These are phyloP conservation scores for Atlantisia rogersi DNA, from an alignment of 2,113 vertebrate species.

Conservation along the genomic window DNA sequence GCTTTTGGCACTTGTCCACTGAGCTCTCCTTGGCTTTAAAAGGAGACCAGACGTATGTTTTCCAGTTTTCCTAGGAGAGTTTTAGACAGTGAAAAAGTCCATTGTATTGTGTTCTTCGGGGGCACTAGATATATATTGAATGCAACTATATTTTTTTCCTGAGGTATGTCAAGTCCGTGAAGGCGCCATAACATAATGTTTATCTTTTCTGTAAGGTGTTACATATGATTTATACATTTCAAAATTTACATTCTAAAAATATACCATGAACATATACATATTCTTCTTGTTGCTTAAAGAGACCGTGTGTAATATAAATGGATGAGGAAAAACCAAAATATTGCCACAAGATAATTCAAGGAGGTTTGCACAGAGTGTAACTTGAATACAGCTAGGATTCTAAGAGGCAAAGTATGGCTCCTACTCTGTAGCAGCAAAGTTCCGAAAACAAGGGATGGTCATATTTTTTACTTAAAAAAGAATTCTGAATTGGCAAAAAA, in stretches of 20 bases:
- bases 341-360: neutral
- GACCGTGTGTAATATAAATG: neutral
- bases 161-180: neutral
- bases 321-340: neutral
- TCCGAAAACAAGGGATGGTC: neutral
- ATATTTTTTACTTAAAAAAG: neutral
- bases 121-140: neutral
- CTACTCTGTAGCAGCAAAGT: neutral
- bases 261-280: neutral
- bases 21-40: neutral
- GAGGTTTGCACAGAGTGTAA: neutral
- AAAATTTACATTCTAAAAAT: neutral
- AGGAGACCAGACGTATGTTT: neutral
- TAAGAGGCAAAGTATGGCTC: neutral
- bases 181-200: neutral
- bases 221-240: neutral
- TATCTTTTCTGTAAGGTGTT: neutral
- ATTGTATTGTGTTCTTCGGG: neutral
- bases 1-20: neutral
- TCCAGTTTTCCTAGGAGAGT: neutral
- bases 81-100: neutral
- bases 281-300: neutral
- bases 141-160: neutral
- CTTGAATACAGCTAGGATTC: neutral
- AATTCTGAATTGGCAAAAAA: neutral